These are phyloP conservation scores for Parazoanthus swiftii DNA, from an alignment of 92 coral and sea anemone species.

Conservation along the genomic window DNA sequence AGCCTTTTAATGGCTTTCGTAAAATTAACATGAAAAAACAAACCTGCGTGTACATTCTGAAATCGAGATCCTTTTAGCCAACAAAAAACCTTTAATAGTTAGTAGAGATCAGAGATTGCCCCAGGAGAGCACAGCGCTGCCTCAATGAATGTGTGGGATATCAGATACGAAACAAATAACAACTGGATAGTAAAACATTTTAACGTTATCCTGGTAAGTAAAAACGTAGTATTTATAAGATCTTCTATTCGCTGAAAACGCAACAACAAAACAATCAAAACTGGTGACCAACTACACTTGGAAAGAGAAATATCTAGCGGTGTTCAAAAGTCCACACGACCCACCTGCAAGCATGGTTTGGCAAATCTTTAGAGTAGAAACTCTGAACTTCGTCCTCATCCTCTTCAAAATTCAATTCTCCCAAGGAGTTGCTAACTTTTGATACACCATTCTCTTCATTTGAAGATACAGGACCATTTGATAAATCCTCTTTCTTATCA, in stretches of 20 bases:
- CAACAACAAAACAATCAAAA: not conserved
- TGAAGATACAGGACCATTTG: conserved; percentile 74
- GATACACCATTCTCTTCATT: conserved; percentile 74
- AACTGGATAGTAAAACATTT: not conserved
- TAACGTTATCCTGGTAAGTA: not conserved
- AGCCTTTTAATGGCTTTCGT: not conserved
- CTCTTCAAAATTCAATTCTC: conserved; percentile 97
- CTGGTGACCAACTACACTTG: not conserved
- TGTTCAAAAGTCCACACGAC: conserved; percentile 30
- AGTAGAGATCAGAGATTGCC: not conserved
- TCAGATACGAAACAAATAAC: not conserved
- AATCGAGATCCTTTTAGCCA: not conserved
- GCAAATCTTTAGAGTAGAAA: conserved; percentile 95
- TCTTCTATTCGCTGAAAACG: not conserved
- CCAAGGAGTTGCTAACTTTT: conserved; percentile 89
- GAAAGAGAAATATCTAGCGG: conserved; percentile 28
- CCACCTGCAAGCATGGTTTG: conserved; percentile 99
- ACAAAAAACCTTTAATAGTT: not conserved
- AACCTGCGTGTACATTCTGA: not conserved
- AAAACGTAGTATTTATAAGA: not conserved
- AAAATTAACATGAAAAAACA: not conserved
- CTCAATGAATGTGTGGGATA: not conserved
- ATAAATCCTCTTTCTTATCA: conserved; percentile 71
- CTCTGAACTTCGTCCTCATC: conserved; percentile 88
- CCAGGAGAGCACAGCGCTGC: not conserved